Percentiles rank a stretch among this genome's conserved stretches.
Conservation (phyloP, 2,113 vertebrate genomes). For the Pomatorhinus ruficollis region DNA sequence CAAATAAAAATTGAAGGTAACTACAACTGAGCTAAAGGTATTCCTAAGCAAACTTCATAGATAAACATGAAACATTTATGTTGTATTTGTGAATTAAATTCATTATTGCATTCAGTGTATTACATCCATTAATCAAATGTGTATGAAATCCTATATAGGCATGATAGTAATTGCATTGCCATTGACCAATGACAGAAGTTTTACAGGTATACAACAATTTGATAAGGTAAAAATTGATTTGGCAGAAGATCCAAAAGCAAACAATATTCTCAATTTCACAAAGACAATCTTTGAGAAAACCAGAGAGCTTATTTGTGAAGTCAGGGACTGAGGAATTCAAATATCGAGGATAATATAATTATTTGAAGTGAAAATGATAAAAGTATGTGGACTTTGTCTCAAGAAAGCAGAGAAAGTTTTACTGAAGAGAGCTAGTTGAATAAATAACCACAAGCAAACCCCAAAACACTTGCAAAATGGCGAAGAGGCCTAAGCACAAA, state of each 20-base stretch:
- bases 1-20: not conserved
- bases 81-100: not conserved
- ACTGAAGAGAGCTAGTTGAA: not conserved
- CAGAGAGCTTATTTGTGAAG: not conserved
- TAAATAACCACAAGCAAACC: not conserved
- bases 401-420: not conserved
- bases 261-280: not conserved
- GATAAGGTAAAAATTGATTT: not conserved
- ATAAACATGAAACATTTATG: not conserved
- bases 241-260: not conserved
- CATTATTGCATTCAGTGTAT: not conserved
- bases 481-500: slow-evolving; percentile 10
- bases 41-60: not conserved
- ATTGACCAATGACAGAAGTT: not conserved
- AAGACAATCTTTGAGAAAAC: not conserved
- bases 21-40: not conserved
- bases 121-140: not conserved
- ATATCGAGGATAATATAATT: not conserved
- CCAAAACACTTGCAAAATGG: slow-evolving; percentile 27
- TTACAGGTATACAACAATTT: not conserved
- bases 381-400: not conserved
- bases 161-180: not conserved
- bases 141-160: not conserved
- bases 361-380: not conserved
- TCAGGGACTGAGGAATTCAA: not conserved